Evolutionary conservation across 2,113 vertebrate species (phyloP).

Genomic region (Psophia crepitans): DNA sequence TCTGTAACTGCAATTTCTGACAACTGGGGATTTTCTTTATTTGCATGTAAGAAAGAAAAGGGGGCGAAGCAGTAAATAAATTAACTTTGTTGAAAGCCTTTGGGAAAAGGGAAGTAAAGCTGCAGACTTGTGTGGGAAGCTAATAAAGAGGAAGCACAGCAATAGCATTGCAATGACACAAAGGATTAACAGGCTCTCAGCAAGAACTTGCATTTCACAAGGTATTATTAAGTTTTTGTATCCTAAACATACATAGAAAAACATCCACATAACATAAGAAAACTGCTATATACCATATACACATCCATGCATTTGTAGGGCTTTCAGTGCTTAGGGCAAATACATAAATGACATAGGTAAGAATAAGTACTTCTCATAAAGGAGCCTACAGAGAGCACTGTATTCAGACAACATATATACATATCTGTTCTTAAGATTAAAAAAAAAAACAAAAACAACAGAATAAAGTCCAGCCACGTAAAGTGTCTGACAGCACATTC

Average conservation of each 20-base stretch:
- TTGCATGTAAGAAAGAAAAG: neutral
- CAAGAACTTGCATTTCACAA: neutral
- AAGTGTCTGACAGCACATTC: neutral
- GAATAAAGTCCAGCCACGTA: neutral
- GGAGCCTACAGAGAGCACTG: neutral
- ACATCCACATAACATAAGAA: neutral
- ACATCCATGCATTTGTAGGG: neutral
- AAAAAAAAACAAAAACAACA: neutral
- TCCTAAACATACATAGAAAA: neutral
- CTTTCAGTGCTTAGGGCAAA: neutral
- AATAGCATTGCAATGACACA: neutral
- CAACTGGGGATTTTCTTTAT: neutral
- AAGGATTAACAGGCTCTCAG: slow-evolving; percentile 1
- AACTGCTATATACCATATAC: neutral
- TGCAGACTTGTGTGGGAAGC: slow-evolving; percentile 20
- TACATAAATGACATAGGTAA: neutral
- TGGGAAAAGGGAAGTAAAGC: neutral
- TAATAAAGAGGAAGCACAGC: slow-evolving; percentile 10
- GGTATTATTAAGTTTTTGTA: neutral
- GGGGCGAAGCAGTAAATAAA: neutral
- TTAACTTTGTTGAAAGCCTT: neutral
- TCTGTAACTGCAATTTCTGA: neutral
- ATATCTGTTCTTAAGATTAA: neutral
- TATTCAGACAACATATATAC: neutral
- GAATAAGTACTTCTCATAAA: neutral